Evolutionary conservation across 2,888 invertebrate genomes (phyloP).

Genomic region (Drosophila pseudotakahashii): DNA sequence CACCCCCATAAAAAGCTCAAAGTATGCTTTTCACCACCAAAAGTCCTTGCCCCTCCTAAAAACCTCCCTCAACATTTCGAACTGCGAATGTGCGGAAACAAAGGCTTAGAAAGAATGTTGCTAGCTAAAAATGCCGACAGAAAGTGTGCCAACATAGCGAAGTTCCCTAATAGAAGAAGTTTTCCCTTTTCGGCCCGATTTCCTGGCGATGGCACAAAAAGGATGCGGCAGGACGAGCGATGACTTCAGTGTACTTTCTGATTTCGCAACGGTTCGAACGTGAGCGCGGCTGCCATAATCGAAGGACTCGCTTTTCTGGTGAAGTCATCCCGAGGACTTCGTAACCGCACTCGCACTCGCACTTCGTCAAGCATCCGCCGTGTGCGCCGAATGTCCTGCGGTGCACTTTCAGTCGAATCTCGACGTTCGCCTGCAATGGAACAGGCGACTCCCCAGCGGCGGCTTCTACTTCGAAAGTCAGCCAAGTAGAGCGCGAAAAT

Average conservation of each 20-base stretch:
- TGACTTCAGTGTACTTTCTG: slow-evolving; percentile 77
- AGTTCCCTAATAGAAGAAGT: slow-evolving; percentile 45
- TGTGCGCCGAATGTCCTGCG: slow-evolving; percentile 22
- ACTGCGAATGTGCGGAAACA: background rate
- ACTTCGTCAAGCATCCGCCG: slow-evolving; percentile 40
- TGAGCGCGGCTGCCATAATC: slow-evolving; percentile 41
- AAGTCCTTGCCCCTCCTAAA: background rate
- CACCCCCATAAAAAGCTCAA: background rate
- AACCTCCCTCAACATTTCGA: slow-evolving; percentile 46
- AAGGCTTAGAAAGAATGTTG: slow-evolving; percentile 15
- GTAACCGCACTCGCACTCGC: slow-evolving; percentile 16
- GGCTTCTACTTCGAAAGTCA: slow-evolving; percentile 13
- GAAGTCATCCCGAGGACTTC: slow-evolving; percentile 24
- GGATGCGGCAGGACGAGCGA: slow-evolving; percentile 71
- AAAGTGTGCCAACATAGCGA: slow-evolving; percentile 43
- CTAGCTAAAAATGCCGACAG: slow-evolving; percentile 2
- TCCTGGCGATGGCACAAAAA: slow-evolving; percentile 56
- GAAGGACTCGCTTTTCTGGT: slow-evolving; percentile 15
- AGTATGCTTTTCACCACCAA: slow-evolving; percentile 8
- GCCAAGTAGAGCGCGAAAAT: slow-evolving; percentile 30
- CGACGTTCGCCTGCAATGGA: slow-evolving; percentile 63
- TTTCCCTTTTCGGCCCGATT: slow-evolving; percentile 43
- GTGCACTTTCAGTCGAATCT: slow-evolving; percentile 64
- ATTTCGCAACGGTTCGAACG: slow-evolving; percentile 78
- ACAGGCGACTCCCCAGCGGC: slow-evolving; percentile 46